These are phyloP conservation scores for Botrylloides violaceus DNA, from an alignment of 23 tunicate genomes.

Conservation along the genomic window DNA sequence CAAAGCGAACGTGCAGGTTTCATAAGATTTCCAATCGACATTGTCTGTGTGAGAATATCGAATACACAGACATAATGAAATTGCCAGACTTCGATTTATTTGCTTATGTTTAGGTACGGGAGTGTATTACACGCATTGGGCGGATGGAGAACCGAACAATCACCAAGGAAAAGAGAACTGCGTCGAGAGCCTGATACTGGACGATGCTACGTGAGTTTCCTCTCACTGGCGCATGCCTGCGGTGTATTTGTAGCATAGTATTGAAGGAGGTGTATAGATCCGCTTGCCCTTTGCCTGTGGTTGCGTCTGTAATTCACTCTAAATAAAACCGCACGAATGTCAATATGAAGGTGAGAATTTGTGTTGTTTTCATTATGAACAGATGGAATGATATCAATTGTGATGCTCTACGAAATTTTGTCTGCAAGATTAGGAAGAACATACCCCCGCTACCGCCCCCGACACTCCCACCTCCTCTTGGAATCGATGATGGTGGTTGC, in stretches of 20 bases:
- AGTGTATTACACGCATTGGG: conserved; percentile 59
- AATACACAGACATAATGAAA: no score
- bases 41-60: no score
- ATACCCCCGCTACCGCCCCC: conserved; percentile 38
- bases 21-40: no score
- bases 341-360: no score
- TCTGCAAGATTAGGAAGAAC: conserved; percentile 65
- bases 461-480: conserved; percentile 48
- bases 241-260: neutral
- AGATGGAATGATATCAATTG: conserved; percentile 90
- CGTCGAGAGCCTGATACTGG: conserved; percentile 63
- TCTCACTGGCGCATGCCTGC: no score
- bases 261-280: neutral
- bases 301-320: neutral
- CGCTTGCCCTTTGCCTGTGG: neutral
- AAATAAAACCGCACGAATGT: no score
- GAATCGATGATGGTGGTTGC: conserved; percentile 55
- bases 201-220: conserved; percentile 37
- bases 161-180: conserved; percentile 61
- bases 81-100: no score
- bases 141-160: conserved; percentile 66
- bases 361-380: no score
- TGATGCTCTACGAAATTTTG: conserved; percentile 49
- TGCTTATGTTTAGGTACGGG: conserved; percentile 32
- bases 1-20: no score